Evolutionary conservation across 2,797 vertebrate species (phyloP), one percentile per base, ranked within the genome.

Genomic region (Alca torda): DNA sequence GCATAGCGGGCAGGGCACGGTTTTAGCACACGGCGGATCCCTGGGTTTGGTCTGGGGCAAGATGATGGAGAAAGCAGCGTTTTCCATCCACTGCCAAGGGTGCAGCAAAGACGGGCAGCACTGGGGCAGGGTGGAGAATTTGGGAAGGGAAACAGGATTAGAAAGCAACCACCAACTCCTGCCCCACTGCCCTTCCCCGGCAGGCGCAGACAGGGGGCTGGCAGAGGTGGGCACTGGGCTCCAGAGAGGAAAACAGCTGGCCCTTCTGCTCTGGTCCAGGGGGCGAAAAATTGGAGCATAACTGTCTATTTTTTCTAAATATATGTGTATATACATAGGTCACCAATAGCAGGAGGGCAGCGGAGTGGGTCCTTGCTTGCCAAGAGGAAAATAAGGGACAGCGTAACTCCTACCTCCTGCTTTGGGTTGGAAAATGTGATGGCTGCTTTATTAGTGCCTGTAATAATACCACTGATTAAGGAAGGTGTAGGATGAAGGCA

Each of bases 31-130:
- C 2, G 25, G 65, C 3, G 4, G 15, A 37, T 35, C 53, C 63
- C 57, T 57, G 1, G 4, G 50, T 56, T 84, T n/a, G 4, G 35
- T 8, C 10, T 0, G 3, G 74, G 35, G 19, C 0, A 15, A n/a
- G 48, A 13, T 5, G 72, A 39, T 15, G 70, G 59, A 60, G 25
- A 56, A 50, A 67, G 30, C 7, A 18, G 35, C 4, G 0, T 37
- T 70, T 74, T 35, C 35, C 64, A 76, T 16, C 51, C n/a, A 3
- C 0, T 43, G 50, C 65, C 7, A 28, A 51, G 43, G 16, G 41
- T 9, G 30, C 46, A 24, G 60, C 45, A 59, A 21, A 65, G 37
- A 31, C 0, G 11, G 46, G 46, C 39, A 35, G 35, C 0, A 4
- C 41, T 25, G 37, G 26, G 43, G 50, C 37, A 54, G 35, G 26